Evolutionary conservation across 2,113 vertebrate species (phyloP).

Genomic region (Bostrychus sinensis): DNA sequence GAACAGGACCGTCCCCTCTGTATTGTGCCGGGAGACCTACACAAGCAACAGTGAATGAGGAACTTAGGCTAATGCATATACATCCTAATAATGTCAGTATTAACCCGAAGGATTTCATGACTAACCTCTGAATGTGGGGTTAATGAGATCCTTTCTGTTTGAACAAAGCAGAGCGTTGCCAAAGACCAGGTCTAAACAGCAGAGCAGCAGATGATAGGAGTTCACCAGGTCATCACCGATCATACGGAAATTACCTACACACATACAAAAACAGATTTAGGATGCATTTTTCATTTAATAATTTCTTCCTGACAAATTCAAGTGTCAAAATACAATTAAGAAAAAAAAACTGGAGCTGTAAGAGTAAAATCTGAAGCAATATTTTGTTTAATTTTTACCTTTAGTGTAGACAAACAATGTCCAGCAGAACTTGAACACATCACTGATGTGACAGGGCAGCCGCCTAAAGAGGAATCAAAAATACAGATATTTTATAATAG

Average conservation of each 20-base stretch:
- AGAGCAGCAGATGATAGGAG: constrained; percentile 97
- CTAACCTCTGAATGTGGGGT: constrained; percentile 89
- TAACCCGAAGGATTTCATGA: not conserved
- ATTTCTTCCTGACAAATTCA: too few relatives aligned
- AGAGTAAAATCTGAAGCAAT: too few relatives aligned
- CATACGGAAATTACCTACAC: constrained; percentile 95
- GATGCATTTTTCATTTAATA: not conserved
- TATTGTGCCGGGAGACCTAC: constrained; percentile 82
- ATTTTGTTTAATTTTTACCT: constrained; percentile 71
- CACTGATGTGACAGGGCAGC: constrained; percentile 86
- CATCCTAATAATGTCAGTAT: too few relatives aligned
- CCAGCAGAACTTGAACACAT: constrained; percentile 99
- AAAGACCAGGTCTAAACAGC: constrained; percentile 96
- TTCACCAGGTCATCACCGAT: constrained; percentile 99
- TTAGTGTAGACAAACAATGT: constrained; percentile 97
- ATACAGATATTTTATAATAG: too few relatives aligned
- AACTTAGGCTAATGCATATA: too few relatives aligned
- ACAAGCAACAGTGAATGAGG: not conserved
- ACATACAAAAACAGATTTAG: constrained; percentile 4
- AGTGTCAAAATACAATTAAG: not conserved
- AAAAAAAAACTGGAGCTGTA: not conserved
- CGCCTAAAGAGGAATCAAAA: constrained; percentile 79
- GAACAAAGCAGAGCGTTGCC: constrained; percentile 88
- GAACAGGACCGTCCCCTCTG: constrained; percentile 54
- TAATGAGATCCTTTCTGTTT: constrained; percentile 91